A percentile compares a stretch with the other conserved stretches of the same genome.
Conservation (phyloP, 2,888 invertebrate species). For the Lissonota sp. region DNA sequence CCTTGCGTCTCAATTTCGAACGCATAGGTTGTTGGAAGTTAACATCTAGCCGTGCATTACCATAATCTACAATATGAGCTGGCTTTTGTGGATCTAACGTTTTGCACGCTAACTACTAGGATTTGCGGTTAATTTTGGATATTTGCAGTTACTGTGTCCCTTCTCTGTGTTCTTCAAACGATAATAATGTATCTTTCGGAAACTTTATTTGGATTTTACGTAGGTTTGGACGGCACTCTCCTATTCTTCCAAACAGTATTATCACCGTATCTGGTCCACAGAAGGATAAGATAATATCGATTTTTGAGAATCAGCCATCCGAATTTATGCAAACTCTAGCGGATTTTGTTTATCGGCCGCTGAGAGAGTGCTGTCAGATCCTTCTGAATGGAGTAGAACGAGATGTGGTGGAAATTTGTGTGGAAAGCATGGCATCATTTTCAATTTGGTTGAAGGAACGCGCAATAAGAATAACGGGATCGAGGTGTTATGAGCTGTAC, state of each 20-base stretch:
- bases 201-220: conserved; percentile 11
- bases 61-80: not conserved
- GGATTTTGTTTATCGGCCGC: conserved; percentile 12
- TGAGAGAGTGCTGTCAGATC: conserved; percentile 7
- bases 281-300: conserved; percentile 5
- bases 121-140: not conserved
- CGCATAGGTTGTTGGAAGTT: not conserved
- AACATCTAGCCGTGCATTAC: not conserved
- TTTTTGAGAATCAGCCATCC: conserved; percentile 3
- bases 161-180: conserved; percentile 3
- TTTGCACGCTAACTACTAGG: not conserved
- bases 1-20: not conserved
- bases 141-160: not conserved
- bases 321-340: conserved; percentile 8
- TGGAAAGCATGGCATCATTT: conserved; percentile 12
- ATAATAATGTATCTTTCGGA: conserved; percentile 5
- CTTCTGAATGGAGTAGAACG: conserved; percentile 5
- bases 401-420: conserved; percentile 4
- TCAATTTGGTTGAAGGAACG: conserved; percentile 7
- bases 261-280: conserved; percentile 6
- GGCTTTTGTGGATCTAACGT: not conserved
- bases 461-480: conserved; percentile 1
- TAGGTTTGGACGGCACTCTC: conserved; percentile 10
- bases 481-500: conserved; percentile 16
- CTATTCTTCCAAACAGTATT: conserved; percentile 8